Evolutionary conservation across 2,797 vertebrate species (phyloP).

Genomic region (Poliocrania exsul): DNA sequence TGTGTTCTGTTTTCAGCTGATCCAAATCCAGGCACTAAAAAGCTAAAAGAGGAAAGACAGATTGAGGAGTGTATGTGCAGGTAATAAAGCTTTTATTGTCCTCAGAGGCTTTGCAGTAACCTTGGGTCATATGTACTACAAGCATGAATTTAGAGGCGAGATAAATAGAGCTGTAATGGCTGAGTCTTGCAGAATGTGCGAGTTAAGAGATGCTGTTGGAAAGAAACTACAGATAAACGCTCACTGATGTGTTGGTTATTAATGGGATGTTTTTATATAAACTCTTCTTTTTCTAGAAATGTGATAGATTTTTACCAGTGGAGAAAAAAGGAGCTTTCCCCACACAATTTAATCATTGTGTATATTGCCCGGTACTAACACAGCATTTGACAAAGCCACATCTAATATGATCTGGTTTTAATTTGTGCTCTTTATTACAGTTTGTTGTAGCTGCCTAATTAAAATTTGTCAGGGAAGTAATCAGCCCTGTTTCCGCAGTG

Average conservation of each 20-base stretch:
- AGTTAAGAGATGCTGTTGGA: neutral
- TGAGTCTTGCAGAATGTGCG: neutral
- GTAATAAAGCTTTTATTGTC: conserved; percentile 15
- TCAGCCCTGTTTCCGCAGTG: conserved; percentile 22
- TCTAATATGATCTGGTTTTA: neutral
- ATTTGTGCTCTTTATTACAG: conserved; percentile 40
- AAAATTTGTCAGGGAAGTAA: conserved; percentile 47
- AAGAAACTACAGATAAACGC: neutral
- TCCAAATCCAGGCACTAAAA: neutral
- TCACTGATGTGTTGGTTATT: neutral
- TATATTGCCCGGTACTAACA: neutral
- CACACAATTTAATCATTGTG: neutral
- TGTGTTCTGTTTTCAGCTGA: neutral
- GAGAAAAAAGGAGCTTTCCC: neutral
- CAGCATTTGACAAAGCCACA: neutral
- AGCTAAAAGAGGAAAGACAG: neutral
- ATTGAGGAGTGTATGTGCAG: neutral
- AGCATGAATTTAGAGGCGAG: conserved; percentile 6
- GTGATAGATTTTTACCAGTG: neutral
- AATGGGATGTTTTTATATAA: neutral
- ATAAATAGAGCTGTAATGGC: neutral
- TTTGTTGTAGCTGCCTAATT: conserved; percentile 59
- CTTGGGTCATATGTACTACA: neutral
- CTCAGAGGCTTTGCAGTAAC: neutral
- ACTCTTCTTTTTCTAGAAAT: neutral